These are phyloP conservation scores for Lithosia quadra DNA, from an alignment of 2,888 invertebrate genomes.

Conservation along the genomic window DNA sequence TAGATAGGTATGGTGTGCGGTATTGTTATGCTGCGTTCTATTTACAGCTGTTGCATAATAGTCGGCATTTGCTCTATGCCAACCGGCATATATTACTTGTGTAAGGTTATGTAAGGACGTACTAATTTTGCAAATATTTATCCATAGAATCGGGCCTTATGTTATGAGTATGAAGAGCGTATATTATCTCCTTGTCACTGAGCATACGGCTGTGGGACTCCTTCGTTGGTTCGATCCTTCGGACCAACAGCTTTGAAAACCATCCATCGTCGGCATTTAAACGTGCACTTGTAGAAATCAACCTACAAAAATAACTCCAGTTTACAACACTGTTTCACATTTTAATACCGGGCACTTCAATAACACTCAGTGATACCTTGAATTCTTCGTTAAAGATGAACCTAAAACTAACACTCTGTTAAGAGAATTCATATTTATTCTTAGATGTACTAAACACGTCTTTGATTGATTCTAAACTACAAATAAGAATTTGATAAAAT, in stretches of 20 bases:
- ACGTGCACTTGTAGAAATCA: slow-evolving; percentile 74
- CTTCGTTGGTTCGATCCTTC: slow-evolving; percentile 97
- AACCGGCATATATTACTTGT: slow-evolving; percentile 49
- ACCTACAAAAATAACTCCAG: slow-evolving; percentile 72
- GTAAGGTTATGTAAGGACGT: slow-evolving; percentile 78
- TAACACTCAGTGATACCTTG: slow-evolving; percentile 68
- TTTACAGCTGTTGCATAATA: slow-evolving; percentile 81
- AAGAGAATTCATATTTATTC: slow-evolving; percentile 74
- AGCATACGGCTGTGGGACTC: slow-evolving; percentile 98
- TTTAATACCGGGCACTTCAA: slow-evolving; percentile 56
- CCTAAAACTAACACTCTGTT: slow-evolving; percentile 72
- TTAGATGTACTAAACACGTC: slow-evolving; percentile 43
- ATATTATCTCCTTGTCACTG: slow-evolving; percentile 98
- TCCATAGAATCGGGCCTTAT: slow-evolving; percentile 95
- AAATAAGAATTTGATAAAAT: slow-evolving; percentile 55
- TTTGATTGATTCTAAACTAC: slow-evolving; percentile 50
- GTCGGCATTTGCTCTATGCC: slow-evolving; percentile 48
- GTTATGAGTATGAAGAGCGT: slow-evolving; percentile 98
- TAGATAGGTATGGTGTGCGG: slow-evolving; percentile 10
- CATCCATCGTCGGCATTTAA: slow-evolving; percentile 90
- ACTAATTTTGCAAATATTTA: slow-evolving; percentile 96
- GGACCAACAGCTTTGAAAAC: slow-evolving; percentile 95
- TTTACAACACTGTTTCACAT: slow-evolving; percentile 58
- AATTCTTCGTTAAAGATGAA: slow-evolving; percentile 72
- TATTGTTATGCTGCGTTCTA: slow-evolving; percentile 57